phyloP scores from a whole-genome alignment of 2,113 vertebrate species.

The Cricetomys ansorgei region DNA sequence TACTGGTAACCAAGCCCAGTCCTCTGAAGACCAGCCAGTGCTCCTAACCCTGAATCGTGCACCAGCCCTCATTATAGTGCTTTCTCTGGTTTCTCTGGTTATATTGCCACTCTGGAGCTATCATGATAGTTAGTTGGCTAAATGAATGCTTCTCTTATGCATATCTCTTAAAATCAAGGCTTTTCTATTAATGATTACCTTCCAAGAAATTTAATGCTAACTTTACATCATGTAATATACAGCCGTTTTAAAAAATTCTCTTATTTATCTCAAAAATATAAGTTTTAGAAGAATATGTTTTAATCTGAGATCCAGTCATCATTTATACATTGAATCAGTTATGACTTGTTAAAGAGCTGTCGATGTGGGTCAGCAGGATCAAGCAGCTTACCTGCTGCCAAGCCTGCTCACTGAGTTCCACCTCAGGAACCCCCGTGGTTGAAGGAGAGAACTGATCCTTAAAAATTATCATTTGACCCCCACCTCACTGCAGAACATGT shows the following conservation, averaged over 20 bases:
- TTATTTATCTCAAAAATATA: neutral
- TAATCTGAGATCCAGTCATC: neutral
- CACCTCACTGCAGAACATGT: no score
- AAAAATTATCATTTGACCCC: neutral
- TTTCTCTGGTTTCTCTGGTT: neutral
- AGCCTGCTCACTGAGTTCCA: neutral
- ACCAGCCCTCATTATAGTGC: neutral
- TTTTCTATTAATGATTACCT: neutral
- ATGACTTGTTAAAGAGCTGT: neutral
- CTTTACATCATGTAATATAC: neutral
- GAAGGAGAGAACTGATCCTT: neutral
- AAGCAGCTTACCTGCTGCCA: neutral
- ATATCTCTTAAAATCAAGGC: neutral
- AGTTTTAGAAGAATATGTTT: neutral
- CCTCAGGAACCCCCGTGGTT: neutral
- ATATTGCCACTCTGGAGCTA: neutral
- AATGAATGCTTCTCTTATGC: neutral
- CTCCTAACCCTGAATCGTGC: neutral
- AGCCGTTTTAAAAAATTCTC: neutral
- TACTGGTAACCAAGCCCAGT: neutral
- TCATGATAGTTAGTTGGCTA: neutral
- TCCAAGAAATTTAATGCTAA: neutral
- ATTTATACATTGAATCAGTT: slow-evolving; percentile 7
- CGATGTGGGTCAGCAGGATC: no score
- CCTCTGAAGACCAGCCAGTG: neutral